Evolutionary conservation across 2,888 invertebrate genomes (phyloP).

Genomic region (Pterostichus niger): DNA sequence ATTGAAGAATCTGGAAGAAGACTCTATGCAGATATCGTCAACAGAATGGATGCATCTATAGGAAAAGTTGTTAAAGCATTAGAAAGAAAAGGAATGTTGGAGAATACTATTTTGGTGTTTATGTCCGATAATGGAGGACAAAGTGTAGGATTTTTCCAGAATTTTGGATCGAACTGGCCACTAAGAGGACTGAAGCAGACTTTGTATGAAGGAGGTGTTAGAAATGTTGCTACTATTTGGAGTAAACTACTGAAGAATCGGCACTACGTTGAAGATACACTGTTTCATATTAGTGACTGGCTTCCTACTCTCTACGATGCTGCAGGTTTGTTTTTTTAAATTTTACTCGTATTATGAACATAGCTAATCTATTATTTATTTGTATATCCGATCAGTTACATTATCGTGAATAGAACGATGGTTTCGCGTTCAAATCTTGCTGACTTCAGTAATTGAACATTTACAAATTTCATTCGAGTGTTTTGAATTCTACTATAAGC

Average conservation of each 20-base stretch:
- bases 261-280: conserved; percentile 80
- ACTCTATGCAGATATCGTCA: conserved; percentile 87
- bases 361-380: too few species aligned
- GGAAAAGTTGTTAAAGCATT: conserved; percentile 87
- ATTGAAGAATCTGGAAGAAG: conserved; percentile 83
- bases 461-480: too few species aligned
- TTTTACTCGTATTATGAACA: too few species aligned
- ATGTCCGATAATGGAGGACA: conserved; percentile 94
- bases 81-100: conserved; percentile 82
- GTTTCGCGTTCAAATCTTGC: too few species aligned
- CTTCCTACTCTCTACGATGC: conserved; percentile 83
- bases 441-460: too few species aligned
- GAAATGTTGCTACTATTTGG: conserved; percentile 15
- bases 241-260: conserved; percentile 80
- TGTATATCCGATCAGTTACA: too few species aligned
- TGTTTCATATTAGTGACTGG: conserved; percentile 92
- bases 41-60: conserved; percentile 91
- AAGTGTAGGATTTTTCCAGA: conserved; percentile 84
- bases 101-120: conserved; percentile 91
- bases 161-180: conserved; percentile 86
- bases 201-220: conserved; percentile 70
- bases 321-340: conserved; percentile 73
- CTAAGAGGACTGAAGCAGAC: conserved; percentile 72
- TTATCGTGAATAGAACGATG: too few species aligned
- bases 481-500: too few species aligned